Base-by-base conservation (phyloP, 2,797 vertebrate species). In the Phoeniculus purpureus region DNA sequence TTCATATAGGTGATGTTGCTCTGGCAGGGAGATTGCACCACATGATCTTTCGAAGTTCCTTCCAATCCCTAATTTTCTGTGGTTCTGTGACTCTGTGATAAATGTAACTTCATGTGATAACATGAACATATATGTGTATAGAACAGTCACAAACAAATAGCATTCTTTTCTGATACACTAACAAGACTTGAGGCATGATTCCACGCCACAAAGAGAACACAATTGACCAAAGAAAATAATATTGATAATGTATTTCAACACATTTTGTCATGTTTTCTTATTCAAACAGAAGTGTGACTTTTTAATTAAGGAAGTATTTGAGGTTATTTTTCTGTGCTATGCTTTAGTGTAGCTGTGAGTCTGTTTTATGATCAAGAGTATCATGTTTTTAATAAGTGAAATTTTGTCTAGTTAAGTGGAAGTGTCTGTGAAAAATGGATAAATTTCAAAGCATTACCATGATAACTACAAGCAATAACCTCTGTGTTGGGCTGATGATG, bases 371-470 rank as follows among this genome's bases (percentile, higher is more conserved):
- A 87, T 66, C 12, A 66, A 3, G 62, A 87, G 54, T 23, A 73
- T 14, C 27, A 83, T 88, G 29, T 72, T 87, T 96, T 92, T 90
- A 93, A 78, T 76, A 78, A 75, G 51, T 87, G 60, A 90, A 93
- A 77, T 10, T 64, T 27, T 75, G 31, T 83, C 51, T 84, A 9
- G 2, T 77, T 87, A 79, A 92, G 55, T 74, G 83, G 34, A 93
- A 91, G 80, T 73, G 27, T 59, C 66, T 45, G 71, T 73, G 56
- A 61, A 23, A 94, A 92, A 77, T 55, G 9, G 48, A 92, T 43
- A 83, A 40, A 47, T 59, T 81, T 89, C 58, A 77, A 93, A 93
- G 32, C 25, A 65, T 12, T 11, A 37, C 34, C 29, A 55, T 70
- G 74, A 66, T 26, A 87, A 56, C 65, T n/a, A 59, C 27, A 70